phyloP scores from a whole-genome alignment of 2,797 vertebrate genomes.

The Rhincodon typus region DNA sequence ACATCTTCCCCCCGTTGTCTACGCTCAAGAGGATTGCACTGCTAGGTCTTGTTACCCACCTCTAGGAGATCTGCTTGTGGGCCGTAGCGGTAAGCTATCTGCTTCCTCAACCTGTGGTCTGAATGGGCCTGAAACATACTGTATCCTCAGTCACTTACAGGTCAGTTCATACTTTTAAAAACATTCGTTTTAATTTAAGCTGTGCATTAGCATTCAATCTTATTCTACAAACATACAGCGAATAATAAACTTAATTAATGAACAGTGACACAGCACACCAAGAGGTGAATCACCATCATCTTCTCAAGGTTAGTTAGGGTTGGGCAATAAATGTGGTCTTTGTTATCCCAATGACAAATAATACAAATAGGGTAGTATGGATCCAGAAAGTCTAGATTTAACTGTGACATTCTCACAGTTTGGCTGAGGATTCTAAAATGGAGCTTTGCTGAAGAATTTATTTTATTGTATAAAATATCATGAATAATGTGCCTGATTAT shows the following conservation, averaged over 20 bases:
- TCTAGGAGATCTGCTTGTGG: slow-evolving; percentile 70
- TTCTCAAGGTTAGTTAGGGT: neutral
- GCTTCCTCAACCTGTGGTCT: slow-evolving; percentile 77
- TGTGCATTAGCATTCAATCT: neutral
- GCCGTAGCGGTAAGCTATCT: slow-evolving; percentile 63
- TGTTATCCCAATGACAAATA: neutral
- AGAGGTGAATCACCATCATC: neutral
- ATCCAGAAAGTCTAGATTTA: neutral
- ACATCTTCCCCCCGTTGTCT: slow-evolving; percentile 21
- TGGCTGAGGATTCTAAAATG: neutral
- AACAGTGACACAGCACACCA: neutral
- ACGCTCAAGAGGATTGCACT: slow-evolving; percentile 57
- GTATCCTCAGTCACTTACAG: slow-evolving; percentile 82
- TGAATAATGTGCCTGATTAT: neutral
- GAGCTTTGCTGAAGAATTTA: neutral
- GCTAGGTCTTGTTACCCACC: slow-evolving; percentile 59
- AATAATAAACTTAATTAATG: neutral
- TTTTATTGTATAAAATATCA: neutral
- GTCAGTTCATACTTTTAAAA: slow-evolving; percentile 52
- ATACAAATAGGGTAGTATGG: neutral
- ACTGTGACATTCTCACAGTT: neutral
- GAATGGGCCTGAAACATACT: slow-evolving; percentile 67
- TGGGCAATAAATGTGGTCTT: neutral
- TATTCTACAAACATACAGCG: neutral
- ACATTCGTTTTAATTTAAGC: neutral